Base-by-base conservation (phyloP, 2,888 invertebrate genomes). In the Yponomeuta plumbellus region DNA sequence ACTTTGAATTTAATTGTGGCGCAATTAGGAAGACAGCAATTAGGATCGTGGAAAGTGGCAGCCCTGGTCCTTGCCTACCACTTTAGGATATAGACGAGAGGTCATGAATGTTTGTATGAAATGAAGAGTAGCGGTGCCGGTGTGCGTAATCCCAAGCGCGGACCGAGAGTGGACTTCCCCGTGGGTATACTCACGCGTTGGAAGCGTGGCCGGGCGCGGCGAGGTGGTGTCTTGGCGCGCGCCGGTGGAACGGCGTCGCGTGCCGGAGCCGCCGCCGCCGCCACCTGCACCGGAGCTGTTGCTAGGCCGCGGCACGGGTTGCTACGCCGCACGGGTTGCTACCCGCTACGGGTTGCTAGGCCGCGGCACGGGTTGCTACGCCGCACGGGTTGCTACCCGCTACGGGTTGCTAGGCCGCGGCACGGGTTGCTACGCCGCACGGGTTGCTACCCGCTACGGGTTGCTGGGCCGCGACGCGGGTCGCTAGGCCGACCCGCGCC, bases 171-270 rank as follows among this genome's bases (percentile, higher is more conserved):
- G 58, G 58, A 21, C 17, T 4, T 5, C 4, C 21, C 20, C 8
- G 44, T 52, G 6, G 44, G 88, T 86, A 58, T 84, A 76, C 69
- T 89, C 86, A 70, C 58, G 61, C 65, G 92, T 71, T 95, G 92
- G 58, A 94, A 68, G 66, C 66, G 68, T 59, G 66, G 79, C 69
- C 88, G 85, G 74, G 83, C 94, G 92, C 65, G 95, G n/a, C 57
- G 65, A 23, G 67, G 56, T 70, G 67, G 71, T 66, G 68, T 68
- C 92, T 92, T 74, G 94, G 93, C 70, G 94, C 64, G 78, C 84
- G 85, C 75, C 86, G 88, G 84, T 86, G 88, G 87, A 91, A 83
- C 92, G 91, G 86, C 95, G 93, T 93, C 72, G 91, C 86, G 73
- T 83, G 84, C 80, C 67, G 68, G 71, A 75, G 72, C 69, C 89